phyloP scores from a whole-genome alignment of 2,113 vertebrate species.

The Microcebus lehilahytsara region DNA sequence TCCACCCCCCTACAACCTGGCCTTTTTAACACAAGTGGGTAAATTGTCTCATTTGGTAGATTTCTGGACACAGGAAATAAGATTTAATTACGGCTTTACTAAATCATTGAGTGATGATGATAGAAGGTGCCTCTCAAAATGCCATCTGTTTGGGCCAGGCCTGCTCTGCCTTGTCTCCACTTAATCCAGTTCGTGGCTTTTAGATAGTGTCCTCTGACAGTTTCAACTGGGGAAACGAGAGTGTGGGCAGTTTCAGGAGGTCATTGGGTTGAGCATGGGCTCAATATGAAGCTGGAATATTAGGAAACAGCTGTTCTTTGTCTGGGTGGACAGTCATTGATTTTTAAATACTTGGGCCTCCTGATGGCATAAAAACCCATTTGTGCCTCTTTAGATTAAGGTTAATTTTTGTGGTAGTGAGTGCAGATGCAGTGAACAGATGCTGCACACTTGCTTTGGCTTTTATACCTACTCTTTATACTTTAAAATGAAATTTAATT shows the following conservation, averaged over 20 bases:
- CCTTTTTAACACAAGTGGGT: neutral
- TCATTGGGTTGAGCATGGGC: conserved; percentile 29
- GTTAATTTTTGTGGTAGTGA: conserved; percentile 78
- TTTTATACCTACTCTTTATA: conserved; percentile 73
- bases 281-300: conserved; percentile 68
- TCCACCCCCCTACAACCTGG: neutral
- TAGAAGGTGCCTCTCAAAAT: neutral
- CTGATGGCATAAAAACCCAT: conserved; percentile 80
- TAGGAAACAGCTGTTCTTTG: conserved; percentile 83
- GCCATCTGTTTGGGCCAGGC: neutral
- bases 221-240: neutral
- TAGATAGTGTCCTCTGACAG: neutral
- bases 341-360: conserved; percentile 81
- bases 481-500: conserved; percentile 77
- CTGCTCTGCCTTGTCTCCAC: neutral
- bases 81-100: conserved; percentile 51
- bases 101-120: neutral
- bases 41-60: neutral
- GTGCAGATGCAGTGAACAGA: conserved; percentile 68
- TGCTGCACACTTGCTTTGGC: conserved; percentile 67
- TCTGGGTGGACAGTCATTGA: conserved; percentile 81
- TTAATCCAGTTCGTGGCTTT: neutral
- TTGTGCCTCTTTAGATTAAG: conserved; percentile 84
- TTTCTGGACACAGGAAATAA: neutral
- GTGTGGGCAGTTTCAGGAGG: neutral